These are phyloP conservation scores for Monodelphis domestica DNA, from an alignment of 2,797 vertebrate genomes.

Conservation along the genomic window DNA sequence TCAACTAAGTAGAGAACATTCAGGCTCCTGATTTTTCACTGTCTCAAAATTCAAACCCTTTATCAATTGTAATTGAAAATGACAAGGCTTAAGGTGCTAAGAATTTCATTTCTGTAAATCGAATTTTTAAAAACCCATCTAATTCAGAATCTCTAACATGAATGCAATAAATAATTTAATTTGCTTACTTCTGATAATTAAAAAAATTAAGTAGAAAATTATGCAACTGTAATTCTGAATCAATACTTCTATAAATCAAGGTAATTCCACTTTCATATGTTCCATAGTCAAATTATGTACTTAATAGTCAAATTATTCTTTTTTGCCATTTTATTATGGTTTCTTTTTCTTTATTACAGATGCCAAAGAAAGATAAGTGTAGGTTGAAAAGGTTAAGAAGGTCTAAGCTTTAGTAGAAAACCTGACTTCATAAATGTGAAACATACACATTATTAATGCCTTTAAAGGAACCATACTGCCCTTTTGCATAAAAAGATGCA, in stretches of 20 bases:
- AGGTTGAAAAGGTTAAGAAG: constrained; percentile 11
- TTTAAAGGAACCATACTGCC: not conserved
- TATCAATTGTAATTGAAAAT: not conserved
- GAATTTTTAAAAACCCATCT: not conserved
- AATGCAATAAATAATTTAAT: constrained; percentile 8
- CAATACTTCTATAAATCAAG: not conserved
- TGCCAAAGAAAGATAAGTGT: constrained; percentile 46
- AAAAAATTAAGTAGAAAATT: not conserved
- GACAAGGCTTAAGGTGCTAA: constrained; percentile 4
- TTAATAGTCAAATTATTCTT: not conserved
- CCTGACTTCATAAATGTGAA: not conserved
- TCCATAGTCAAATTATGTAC: not conserved
- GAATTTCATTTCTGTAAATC: not conserved
- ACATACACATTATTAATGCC: not conserved
- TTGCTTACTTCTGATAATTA: not conserved
- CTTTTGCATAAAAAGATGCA: constrained; percentile 41
- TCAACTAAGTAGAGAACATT: not conserved
- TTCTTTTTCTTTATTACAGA: not conserved
- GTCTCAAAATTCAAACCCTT: not conserved
- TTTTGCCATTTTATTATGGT: not conserved
- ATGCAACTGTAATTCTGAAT: too few species aligned
- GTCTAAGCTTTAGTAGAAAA: not conserved
- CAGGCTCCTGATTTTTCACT: not conserved
- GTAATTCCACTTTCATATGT: not conserved
- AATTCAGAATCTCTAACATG: not conserved